Base-by-base conservation (phyloP, 2,888 invertebrate species). In the Pyralis farinalis region DNA sequence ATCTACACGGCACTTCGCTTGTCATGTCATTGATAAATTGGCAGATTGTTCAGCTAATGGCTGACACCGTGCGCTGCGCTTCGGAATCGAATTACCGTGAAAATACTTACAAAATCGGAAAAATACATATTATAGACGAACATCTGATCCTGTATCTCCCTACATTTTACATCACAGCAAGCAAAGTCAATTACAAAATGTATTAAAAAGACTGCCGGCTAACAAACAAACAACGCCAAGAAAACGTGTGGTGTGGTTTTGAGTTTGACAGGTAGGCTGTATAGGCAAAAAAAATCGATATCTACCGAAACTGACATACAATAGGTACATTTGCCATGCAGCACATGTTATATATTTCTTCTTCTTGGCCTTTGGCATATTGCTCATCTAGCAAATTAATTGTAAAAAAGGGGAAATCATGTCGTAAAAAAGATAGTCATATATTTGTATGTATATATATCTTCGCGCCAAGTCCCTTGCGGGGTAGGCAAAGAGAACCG, bases 191-290 rank as follows among this genome's bases (percentile, higher is more conserved):
- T 61, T 61, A 57, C 71, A 71, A 76, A 76, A 56, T 75, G 66
- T 63, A 70, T 64, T 63, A 69, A 77, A 78, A 82, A 82, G 72
- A 59, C 66, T 70, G 71, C 86, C 85, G 85, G 82, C 73, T 73
- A 74, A 75, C 78, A 84, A 74, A 75, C 78, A 84, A 82, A 84
- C 79, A 85, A 85, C 83, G 87, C 85, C 80, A 81, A 81, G 84
- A 84, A 86, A 86, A 87, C 86, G 87, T 85, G 85, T 83, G 16
- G 16, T 16, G 16, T 16, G 77, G 64, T 63, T 71, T 72, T 67
- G 58, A 66, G 65, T 76, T 72, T 76, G 50, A 50, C 50, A 50
- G 43, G 31, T 37, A 34, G 20, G 22, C 21, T 21, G 21, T 20
- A 12, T 28, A 37, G 8, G 20, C n/a, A 37, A 37, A 36, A 38